Conservation (phyloP, 1,140 invertebrate species). For the Rhizoglyphus robini region DNA sequence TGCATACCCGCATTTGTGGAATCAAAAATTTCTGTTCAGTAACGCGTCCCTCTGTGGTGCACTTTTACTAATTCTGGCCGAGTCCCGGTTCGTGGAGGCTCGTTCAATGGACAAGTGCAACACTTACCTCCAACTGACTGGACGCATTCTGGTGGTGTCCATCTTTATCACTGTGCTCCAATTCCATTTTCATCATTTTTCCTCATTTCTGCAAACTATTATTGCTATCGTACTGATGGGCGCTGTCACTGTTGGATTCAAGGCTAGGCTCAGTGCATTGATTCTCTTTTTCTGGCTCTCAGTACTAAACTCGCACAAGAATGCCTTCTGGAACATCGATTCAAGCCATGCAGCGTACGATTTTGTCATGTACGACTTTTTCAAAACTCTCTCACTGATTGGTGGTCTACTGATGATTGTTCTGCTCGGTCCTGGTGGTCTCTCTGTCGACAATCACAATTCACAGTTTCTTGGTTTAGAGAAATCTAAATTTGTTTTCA, state of each 20-base stretch:
- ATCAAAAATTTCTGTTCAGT: slow-evolving; percentile 80
- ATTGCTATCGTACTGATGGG: slow-evolving; percentile 88
- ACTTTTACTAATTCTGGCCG: slow-evolving; percentile 80
- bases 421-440: slow-evolving; percentile 89
- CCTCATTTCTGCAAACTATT: slow-evolving; percentile 76
- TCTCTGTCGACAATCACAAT: slow-evolving; percentile 99
- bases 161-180: slow-evolving; percentile 96
- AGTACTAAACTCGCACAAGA: slow-evolving; percentile 74
- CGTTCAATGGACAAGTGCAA: slow-evolving; percentile 92
- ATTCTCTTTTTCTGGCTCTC: slow-evolving; percentile 78
- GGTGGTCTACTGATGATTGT: slow-evolving; percentile 98
- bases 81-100: slow-evolving; percentile 78
- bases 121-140: slow-evolving; percentile 88
- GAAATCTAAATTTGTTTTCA: too few species aligned
- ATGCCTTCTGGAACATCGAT: slow-evolving; percentile 94
- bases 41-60: slow-evolving; percentile 93
- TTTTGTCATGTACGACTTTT: slow-evolving; percentile 99
- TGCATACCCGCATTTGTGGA: slow-evolving; percentile 96
- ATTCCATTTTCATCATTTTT: slow-evolving; percentile 74
- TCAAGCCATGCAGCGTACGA: slow-evolving; percentile 86
- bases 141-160: slow-evolving; percentile 86
- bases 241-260: slow-evolving; percentile 90
- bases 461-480: too few species aligned
- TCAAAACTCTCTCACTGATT: slow-evolving; percentile 96
- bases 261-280: slow-evolving; percentile 93